Percentiles rank a stretch among this genome's conserved stretches.
phyloP scores from a whole-genome alignment of 1,140 invertebrate species.

The Acromyrmex charruanus region DNA sequence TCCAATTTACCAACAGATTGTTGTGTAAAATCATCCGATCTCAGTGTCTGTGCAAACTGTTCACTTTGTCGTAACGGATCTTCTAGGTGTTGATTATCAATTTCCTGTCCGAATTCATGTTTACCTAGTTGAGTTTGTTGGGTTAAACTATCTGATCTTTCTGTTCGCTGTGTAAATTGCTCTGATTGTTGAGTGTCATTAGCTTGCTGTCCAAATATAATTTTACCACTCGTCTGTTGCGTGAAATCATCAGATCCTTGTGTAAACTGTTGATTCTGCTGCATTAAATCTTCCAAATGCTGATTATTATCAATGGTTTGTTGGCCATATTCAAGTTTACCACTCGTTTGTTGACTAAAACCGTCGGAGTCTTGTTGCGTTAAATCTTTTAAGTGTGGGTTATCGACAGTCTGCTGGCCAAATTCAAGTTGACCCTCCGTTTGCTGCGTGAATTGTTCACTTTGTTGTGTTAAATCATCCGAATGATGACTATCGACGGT shows the following conservation, averaged over 20 bases:
- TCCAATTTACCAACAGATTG: slow-evolving; percentile 42
- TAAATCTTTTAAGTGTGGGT: slow-evolving; percentile 25
- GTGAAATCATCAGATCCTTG: slow-evolving; percentile 7
- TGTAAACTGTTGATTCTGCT: slow-evolving; percentile 51
- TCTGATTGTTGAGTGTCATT: slow-evolving; percentile 6
- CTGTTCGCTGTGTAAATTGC: background rate
- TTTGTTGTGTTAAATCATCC: slow-evolving; percentile 54
- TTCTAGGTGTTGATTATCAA: background rate
- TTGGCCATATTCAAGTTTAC: slow-evolving; percentile 43
- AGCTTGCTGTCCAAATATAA: slow-evolving; percentile 59
- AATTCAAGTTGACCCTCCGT: slow-evolving; percentile 47
- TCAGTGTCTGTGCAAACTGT: slow-evolving; percentile 65
- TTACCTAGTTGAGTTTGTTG: background rate
- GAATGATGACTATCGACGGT: slow-evolving; percentile 12
- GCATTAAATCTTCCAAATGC: slow-evolving; percentile 33
- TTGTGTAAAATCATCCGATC: slow-evolving; percentile 50
- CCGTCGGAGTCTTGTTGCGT: slow-evolving; percentile 55
- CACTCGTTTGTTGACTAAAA: slow-evolving; percentile 45
- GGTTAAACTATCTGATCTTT: background rate
- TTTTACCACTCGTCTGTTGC: slow-evolving; percentile 31
- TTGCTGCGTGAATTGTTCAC: slow-evolving; percentile 6
- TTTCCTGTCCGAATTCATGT: slow-evolving; percentile 53
- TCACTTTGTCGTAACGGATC: slow-evolving; percentile 53
- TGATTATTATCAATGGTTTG: slow-evolving; percentile 17
- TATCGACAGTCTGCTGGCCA: slow-evolving; percentile 26